Evolutionary conservation across 2,113 vertebrate genomes (phyloP).

Genomic region (Echinops telfairi): DNA sequence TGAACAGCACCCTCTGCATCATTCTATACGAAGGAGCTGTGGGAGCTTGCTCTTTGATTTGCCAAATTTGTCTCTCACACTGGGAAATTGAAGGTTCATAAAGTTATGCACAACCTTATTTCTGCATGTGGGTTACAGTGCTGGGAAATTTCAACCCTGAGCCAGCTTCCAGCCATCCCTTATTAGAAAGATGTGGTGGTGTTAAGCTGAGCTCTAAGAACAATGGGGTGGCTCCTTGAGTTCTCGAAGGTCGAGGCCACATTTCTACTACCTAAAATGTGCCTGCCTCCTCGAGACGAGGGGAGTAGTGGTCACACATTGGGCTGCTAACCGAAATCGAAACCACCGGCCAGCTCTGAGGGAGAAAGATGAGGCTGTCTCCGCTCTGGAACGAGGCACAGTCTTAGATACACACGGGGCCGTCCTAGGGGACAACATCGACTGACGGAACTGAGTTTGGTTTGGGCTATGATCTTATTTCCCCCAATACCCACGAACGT

Average conservation of each 20-base stretch:
- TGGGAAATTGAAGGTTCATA: slow-evolving; percentile 36
- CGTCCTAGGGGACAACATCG: too few species aligned
- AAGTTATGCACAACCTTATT: neutral
- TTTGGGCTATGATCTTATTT: too few species aligned
- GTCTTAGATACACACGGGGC: too few species aligned
- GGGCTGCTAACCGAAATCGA: too few species aligned
- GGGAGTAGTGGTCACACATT: neutral
- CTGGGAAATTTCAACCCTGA: neutral
- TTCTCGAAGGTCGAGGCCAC: neutral
- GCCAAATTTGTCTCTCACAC: neutral
- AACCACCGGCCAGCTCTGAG: too few species aligned
- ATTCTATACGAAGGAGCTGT: neutral
- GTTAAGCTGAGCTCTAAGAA: neutral
- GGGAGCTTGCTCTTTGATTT: neutral
- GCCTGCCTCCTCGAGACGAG: accelerated
- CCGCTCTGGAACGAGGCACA: too few species aligned
- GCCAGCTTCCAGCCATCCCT: neutral
- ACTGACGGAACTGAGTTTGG: too few species aligned
- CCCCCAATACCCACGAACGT: neutral
- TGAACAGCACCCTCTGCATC: neutral
- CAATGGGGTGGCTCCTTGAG: neutral
- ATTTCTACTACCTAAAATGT: neutral
- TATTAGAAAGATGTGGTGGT: neutral
- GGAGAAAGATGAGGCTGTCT: too few species aligned
- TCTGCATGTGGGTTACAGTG: neutral